Evolutionary conservation across 2,888 invertebrate genomes (phyloP).

Genomic region (Corbicula japonica): DNA sequence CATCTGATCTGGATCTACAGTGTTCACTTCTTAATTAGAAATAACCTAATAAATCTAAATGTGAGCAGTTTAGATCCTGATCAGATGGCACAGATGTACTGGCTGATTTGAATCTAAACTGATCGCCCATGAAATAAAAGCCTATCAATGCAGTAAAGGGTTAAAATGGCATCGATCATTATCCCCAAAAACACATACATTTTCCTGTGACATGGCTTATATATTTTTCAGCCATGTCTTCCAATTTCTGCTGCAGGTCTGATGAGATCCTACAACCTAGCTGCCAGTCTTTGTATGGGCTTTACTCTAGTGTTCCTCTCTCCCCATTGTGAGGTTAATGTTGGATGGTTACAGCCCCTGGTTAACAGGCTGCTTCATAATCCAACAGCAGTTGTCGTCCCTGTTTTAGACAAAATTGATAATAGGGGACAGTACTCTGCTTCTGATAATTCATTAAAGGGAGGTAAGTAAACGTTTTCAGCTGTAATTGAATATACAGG

Average conservation of each 20-base stretch:
- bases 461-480: constrained; percentile 81
- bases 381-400: constrained; percentile 85
- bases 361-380: constrained; percentile 82
- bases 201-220: no score
- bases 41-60: no score
- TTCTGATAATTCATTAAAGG: constrained; percentile 85
- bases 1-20: no score
- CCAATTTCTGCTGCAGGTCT: constrained; percentile 64
- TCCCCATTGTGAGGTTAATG: constrained; percentile 78
- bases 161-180: no score
- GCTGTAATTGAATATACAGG: neutral
- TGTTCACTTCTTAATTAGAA: no score
- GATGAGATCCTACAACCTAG: constrained; percentile 68
- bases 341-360: constrained; percentile 86
- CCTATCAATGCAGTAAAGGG: no score
- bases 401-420: constrained; percentile 87
- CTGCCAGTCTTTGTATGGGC: constrained; percentile 83
- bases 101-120: no score
- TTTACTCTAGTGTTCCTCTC: constrained; percentile 77
- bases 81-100: no score
- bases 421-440: constrained; percentile 85
- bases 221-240: no score
- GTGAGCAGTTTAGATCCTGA: no score
- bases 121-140: no score
- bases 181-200: no score